Conservation (phyloP, 2,113 vertebrate species). For the Daubentonia madagascariensis region DNA sequence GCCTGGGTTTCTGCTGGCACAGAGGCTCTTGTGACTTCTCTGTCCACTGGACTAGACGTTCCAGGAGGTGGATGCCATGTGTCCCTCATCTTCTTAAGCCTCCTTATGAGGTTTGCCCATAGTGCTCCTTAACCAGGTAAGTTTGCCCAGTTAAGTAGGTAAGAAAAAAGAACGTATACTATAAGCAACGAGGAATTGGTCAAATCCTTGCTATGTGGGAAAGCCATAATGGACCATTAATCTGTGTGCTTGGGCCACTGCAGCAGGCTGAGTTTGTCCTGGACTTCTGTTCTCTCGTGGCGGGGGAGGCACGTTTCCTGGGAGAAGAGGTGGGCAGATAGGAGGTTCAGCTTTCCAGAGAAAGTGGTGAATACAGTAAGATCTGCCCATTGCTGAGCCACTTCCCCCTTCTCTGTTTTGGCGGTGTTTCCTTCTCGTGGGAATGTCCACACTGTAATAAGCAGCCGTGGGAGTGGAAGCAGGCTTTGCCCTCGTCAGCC, state of each 20-base stretch:
- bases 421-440: neutral
- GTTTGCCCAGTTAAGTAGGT: neutral
- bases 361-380: neutral
- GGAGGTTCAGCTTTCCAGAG: neutral
- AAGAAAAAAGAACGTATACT: neutral
- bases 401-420: neutral
- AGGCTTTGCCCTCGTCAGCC: neutral
- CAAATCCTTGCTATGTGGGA: neutral
- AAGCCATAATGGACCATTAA: neutral
- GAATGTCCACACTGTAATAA: conserved; percentile 41
- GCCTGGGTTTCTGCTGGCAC: neutral
- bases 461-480: neutral
- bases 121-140: neutral
- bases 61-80: neutral
- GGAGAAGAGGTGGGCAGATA: neutral
- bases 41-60: neutral
- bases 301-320: neutral
- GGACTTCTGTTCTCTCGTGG: neutral
- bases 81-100: neutral
- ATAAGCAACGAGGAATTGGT: neutral
- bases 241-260: neutral
- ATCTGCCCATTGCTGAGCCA: neutral
- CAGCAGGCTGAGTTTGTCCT: neutral
- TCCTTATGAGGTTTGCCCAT: neutral
- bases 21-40: neutral